Percentiles rank a stretch among this genome's conserved stretches.
These are phyloP conservation scores for Lycophotia porphyrea DNA, from an alignment of 2,888 invertebrate species.

Conservation along the genomic window DNA sequence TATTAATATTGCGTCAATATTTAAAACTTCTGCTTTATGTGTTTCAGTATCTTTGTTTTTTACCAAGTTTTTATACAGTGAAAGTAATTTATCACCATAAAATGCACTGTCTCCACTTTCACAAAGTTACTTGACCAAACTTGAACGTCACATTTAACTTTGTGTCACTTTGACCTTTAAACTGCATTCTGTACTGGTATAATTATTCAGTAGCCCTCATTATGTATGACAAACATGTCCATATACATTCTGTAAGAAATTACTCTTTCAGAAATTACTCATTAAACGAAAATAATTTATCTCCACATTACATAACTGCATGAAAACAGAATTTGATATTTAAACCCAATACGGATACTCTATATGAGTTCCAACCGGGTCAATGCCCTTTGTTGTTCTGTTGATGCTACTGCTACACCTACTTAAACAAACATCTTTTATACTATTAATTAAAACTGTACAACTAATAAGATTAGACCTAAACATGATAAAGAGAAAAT, in stretches of 20 bases:
- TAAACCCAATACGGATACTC: conserved; percentile 21
- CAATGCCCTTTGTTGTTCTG: conserved; percentile 26
- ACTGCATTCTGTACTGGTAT: conserved; percentile 47
- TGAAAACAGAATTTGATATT: conserved; percentile 35
- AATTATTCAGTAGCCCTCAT: conserved; percentile 47
- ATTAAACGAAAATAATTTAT: conserved; percentile 8
- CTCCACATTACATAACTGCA: background rate
- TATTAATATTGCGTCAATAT: conserved; percentile 8
- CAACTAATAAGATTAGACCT: background rate
- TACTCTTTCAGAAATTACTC: background rate
- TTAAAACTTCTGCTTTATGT: background rate
- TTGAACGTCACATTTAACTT: conserved; percentile 39
- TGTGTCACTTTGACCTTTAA: conserved; percentile 51
- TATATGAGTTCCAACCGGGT: conserved; percentile 21
- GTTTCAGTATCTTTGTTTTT: conserved; percentile 4
- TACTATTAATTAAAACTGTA: background rate
- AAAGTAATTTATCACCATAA: conserved; percentile 47
- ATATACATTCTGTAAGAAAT: conserved; percentile 25
- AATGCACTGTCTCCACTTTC: conserved; percentile 51
- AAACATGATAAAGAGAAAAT: background rate
- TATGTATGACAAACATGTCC: conserved; percentile 31
- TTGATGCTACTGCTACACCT: conserved; percentile 18
- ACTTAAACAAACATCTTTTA: background rate
- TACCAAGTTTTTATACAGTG: conserved; percentile 9
- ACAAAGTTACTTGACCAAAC: conserved; percentile 37